Evolutionary conservation across 2,888 invertebrate genomes (phyloP).

Genomic region (Eristalis arbustorum): DNA sequence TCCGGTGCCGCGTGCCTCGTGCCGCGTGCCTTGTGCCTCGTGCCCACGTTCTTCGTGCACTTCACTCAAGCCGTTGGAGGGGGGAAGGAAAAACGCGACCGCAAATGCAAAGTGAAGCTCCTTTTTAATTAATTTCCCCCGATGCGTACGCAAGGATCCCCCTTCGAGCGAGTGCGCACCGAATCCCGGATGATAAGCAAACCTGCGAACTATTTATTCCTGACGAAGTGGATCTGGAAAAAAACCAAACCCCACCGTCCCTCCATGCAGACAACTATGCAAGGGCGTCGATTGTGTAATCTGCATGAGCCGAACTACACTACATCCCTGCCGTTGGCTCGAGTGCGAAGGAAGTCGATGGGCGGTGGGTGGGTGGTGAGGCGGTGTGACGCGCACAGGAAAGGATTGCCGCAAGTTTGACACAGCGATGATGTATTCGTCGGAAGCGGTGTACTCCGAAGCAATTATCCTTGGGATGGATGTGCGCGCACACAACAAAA

Average conservation of each 20-base stretch:
- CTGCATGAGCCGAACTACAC: slow-evolving; percentile 43
- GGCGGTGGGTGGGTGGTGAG: background rate
- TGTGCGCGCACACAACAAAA: slow-evolving; percentile 16
- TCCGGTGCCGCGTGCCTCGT: too few species aligned
- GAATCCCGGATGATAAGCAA: slow-evolving; percentile 36
- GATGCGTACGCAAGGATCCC: slow-evolving; percentile 27
- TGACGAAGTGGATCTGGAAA: background rate
- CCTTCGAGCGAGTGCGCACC: slow-evolving; percentile 19
- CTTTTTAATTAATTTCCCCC: slow-evolving; percentile 55
- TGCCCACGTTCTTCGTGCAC: too few species aligned
- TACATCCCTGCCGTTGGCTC: background rate
- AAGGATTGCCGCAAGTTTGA: slow-evolving; percentile 46
- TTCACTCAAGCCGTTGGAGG: background rate
- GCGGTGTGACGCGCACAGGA: background rate
- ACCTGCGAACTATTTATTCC: slow-evolving; percentile 44
- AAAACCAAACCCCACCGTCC: background rate
- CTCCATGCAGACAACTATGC: slow-evolving; percentile 1
- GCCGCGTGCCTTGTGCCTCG: too few species aligned
- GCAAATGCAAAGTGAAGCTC: slow-evolving; percentile 25
- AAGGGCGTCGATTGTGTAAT: slow-evolving; percentile 29
- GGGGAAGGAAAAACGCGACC: background rate
- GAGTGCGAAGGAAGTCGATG: background rate
- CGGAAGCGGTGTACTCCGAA: slow-evolving; percentile 15
- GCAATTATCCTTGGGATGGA: slow-evolving; percentile 37
- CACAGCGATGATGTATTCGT: slow-evolving; percentile 51